phyloP scores from a whole-genome alignment of 2,113 vertebrate species.

The Talpa occidentalis region DNA sequence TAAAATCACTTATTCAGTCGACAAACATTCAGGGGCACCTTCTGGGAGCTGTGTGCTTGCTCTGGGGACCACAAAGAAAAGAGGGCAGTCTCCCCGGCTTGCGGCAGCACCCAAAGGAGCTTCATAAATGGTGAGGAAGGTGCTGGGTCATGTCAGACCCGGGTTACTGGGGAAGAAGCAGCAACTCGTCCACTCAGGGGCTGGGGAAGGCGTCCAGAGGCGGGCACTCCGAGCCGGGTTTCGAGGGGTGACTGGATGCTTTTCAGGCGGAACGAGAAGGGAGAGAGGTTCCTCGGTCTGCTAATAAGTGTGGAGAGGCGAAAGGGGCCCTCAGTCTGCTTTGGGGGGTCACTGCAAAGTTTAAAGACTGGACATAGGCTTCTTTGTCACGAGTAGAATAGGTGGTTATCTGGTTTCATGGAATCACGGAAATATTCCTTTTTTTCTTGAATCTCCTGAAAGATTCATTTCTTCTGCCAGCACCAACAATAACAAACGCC shows the following conservation, averaged over 20 bases:
- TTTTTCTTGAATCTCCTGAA: conserved; percentile 49
- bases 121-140: too few species aligned
- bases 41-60: background rate
- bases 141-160: background rate
- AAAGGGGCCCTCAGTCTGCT: background rate
- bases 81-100: background rate
- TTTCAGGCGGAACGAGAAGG: background rate
- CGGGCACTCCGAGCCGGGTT: background rate
- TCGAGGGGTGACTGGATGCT: background rate
- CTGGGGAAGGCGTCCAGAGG: background rate
- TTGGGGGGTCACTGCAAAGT: background rate
- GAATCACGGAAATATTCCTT: conserved; percentile 43
- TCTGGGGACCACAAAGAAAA: background rate
- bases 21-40: background rate
- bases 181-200: too few species aligned
- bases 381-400: conserved; percentile 43
- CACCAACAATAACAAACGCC: conserved; percentile 52
- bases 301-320: too few species aligned
- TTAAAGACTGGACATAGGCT: conserved; percentile 3
- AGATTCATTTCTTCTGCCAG: conserved; percentile 71
- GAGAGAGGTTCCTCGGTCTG: background rate
- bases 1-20: background rate
- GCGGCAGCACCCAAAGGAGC: too few species aligned
- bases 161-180: rapidly evolving
- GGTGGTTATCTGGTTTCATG: background rate